Base-by-base conservation (phyloP, 2,797 vertebrate species). In the Protosalanx chinensis region DNA sequence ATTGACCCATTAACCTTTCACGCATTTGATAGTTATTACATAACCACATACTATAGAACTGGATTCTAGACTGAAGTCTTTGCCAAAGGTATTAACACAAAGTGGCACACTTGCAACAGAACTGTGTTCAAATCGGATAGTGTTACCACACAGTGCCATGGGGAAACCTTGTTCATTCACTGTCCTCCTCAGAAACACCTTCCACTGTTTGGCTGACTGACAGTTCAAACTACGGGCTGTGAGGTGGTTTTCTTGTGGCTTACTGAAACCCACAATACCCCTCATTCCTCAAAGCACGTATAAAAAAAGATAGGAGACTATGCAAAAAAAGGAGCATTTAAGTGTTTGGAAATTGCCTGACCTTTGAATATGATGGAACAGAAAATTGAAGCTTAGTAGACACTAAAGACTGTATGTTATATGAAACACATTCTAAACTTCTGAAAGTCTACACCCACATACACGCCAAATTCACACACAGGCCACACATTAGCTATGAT, bases 211-310 rank as follows among this genome's bases (percentile, higher is more conserved):
- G 2, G 64, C 61, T 72, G 81, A 86, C 18, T 73, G 83, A 82
- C 82, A 58, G 76, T 5, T 71, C 53, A 68, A 87, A 87, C 82
- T 79, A 85, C 79, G 78, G 73, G 49, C 80, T 76, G 77, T 74
- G 57, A 76, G 75, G 87, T 86, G 88, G 83, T 89, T 89, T 89
- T 83, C 73, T 80, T 81, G 83, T 76, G 84, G 89, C 67, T 35
- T 60, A 77, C 67, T 46, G 5, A 33, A n/a, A 76, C 58, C 88
- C 89, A 80, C 86, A 84, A 84, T 80, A 86, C 81, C 79, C 81
- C 79, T 81, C 71, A 64, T 81, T 84, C 70, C 76, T 75, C 84
- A 83, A 79, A 87, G 84, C 80, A 88, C 85, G 84, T 87, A 85
- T 83, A 79, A 83, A 82, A 80, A 23, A 73, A 53, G 57, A 80